Evolutionary conservation across 1,140 invertebrate genomes (phyloP).

Genomic region (Hyposmocoma kahamanoa): DNA sequence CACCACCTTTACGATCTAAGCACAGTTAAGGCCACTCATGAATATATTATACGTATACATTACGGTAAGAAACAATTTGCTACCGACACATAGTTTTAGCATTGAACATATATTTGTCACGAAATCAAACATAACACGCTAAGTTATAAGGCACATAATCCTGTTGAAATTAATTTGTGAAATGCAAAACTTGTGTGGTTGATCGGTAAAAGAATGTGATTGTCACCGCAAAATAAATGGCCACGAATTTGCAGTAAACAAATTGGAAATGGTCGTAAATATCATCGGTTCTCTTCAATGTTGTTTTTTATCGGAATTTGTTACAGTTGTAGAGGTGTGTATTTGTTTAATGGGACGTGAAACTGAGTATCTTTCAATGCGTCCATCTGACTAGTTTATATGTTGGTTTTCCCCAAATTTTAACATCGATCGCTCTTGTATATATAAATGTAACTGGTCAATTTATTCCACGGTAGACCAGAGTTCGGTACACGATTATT

Average conservation of each 20-base stretch:
- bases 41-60: conserved; percentile 49
- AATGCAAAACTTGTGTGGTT: conserved; percentile 1
- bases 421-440: no score
- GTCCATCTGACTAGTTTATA: no score
- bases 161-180: background rate
- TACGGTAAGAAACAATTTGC: conserved; percentile 33
- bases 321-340: conserved; percentile 7
- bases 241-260: conserved; percentile 9
- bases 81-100: conserved; percentile 15
- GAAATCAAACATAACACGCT: no score
- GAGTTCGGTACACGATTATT: no score
- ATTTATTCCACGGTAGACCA: no score
- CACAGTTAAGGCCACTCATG: conserved; percentile 51
- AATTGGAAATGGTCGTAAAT: conserved; percentile 7
- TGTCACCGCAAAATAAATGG: conserved; percentile 13
- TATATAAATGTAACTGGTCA: no score
- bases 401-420: no score
- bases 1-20: conserved; percentile 34
- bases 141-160: no score
- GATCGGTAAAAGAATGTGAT: conserved; percentile 12
- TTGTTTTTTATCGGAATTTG: conserved; percentile 11
- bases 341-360: no score
- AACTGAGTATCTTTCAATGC: no score
- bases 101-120: no score
- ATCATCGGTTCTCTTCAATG: background rate